Percentiles rank a stretch among this genome's conserved stretches.
Conservation (phyloP, 2,113 vertebrate genomes). For the Proterorhinus semilunaris region DNA sequence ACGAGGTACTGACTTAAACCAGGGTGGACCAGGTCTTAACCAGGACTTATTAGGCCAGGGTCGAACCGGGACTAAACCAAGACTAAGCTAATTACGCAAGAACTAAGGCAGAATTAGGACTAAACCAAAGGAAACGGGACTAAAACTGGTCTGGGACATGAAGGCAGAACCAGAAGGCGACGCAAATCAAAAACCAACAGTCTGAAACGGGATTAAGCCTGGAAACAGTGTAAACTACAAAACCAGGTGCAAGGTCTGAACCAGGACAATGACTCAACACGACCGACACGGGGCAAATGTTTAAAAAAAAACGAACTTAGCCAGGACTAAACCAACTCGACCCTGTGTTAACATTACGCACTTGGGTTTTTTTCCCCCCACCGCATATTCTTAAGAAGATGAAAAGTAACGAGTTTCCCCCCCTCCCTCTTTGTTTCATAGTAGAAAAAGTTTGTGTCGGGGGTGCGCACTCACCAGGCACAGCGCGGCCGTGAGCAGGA, state of each 20-base stretch:
- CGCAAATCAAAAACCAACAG: too few relatives aligned
- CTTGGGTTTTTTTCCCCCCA: too few relatives aligned
- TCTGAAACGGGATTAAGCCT: too few relatives aligned
- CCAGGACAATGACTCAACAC: too few relatives aligned
- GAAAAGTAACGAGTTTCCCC: too few relatives aligned
- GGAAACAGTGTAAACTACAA: not conserved
- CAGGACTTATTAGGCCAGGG: not conserved
- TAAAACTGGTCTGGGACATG: not conserved
- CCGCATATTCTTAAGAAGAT: too few relatives aligned
- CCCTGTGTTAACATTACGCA: not conserved
- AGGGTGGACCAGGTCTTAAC: not conserved
- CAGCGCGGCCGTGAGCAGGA: constrained; percentile 87
- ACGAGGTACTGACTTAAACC: not conserved
- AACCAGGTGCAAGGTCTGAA: not conserved
- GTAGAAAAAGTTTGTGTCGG: constrained; percentile 3
- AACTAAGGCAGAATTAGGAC: not conserved
- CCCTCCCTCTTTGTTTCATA: too few relatives aligned
- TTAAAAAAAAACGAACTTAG: not conserved
- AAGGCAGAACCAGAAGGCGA: not conserved
- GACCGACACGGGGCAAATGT: not conserved
- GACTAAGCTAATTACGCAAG: not conserved
- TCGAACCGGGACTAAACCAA: not conserved
- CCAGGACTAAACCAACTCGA: not conserved
- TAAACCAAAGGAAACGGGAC: not conserved
- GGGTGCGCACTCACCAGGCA: constrained; percentile 86